phyloP scores from a whole-genome alignment of 1,140 invertebrate species.

The Drosophila parabipectinata region DNA sequence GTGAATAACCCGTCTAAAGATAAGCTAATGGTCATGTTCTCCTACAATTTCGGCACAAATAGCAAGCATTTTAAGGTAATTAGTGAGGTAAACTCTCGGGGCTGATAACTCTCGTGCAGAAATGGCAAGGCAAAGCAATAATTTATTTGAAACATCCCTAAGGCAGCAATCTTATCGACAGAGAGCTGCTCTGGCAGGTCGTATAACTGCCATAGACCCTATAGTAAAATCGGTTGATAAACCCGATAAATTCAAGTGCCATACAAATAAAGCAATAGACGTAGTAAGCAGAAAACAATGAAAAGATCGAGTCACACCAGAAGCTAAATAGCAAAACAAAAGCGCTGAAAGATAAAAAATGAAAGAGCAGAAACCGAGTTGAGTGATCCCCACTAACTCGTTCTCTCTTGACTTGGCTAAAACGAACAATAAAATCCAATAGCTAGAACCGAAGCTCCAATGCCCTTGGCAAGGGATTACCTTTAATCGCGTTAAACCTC shows the following conservation, averaged over 20 bases:
- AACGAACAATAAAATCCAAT: background rate
- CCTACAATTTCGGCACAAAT: constrained; percentile 32
- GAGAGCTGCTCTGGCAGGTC: constrained; percentile 30
- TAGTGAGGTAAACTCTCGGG: constrained; percentile 23
- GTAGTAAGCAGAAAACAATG: constrained; percentile 3
- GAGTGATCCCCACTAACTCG: constrained; percentile 19
- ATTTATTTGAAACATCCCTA: constrained; percentile 25
- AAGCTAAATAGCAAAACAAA: constrained; percentile 75
- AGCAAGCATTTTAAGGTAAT: constrained; percentile 36
- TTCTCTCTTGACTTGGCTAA: constrained; percentile 7
- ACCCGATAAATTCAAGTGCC: constrained; percentile 59
- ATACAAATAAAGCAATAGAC: constrained; percentile 48
- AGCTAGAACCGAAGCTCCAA: constrained; percentile 17
- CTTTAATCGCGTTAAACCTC: background rate
- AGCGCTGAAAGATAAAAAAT: constrained; percentile 49
- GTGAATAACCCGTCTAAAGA: constrained; percentile 26
- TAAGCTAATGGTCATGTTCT: constrained; percentile 50
- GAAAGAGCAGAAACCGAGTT: constrained; percentile 21
- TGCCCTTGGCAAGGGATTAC: constrained; percentile 25
- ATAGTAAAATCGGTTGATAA: constrained; percentile 62
- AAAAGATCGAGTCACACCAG: constrained; percentile 30
- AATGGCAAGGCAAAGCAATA: constrained; percentile 3
- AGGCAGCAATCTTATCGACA: constrained; percentile 21
- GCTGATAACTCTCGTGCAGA: constrained; percentile 46
- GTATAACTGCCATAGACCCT: constrained; percentile 8